Conservation (phyloP, 2,113 vertebrate species). For the Crotalus viridis region DNA sequence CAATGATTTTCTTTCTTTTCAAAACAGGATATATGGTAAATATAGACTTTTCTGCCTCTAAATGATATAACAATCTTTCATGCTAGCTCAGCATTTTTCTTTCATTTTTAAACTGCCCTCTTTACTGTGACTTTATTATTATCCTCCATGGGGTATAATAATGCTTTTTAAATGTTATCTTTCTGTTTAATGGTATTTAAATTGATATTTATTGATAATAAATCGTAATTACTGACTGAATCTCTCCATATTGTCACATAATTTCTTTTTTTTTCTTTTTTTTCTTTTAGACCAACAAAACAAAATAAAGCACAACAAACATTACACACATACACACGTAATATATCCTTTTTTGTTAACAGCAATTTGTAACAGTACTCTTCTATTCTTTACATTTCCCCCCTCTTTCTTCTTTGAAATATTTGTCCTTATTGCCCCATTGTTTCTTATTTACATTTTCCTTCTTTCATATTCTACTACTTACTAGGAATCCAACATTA, state of each 20-base stretch:
- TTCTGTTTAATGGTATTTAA: not conserved
- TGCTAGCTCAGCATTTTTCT: not conserved
- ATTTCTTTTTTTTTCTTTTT: not conserved
- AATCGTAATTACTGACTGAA: slow-evolving; percentile 18
- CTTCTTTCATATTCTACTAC: no score
- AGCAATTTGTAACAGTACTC: no score
- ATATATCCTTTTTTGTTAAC: no score
- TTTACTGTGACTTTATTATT: not conserved
- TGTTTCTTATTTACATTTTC: no score
- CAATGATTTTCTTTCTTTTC: slow-evolving; percentile 32
- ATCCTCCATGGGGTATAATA: not conserved
- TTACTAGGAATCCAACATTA: no score
- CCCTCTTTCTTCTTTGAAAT: no score
- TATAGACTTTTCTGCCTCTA: not conserved
- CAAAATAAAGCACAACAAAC: no score
- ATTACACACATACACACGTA: no score
- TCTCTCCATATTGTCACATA: slow-evolving; percentile 34
- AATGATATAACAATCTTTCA: slow-evolving; percentile 12
- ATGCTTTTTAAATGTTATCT: slow-evolving; percentile 3
- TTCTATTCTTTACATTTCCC: no score
- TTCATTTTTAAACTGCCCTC: not conserved
- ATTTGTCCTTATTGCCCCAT: no score
- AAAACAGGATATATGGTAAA: slow-evolving; percentile 37
- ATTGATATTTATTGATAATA: slow-evolving; percentile 20
- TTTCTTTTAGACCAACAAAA: no score